Percentiles rank a stretch among this genome's conserved stretches.
These are phyloP conservation scores for Rhinogobio ventralis DNA, from an alignment of 2,797 vertebrate species.

Conservation along the genomic window DNA sequence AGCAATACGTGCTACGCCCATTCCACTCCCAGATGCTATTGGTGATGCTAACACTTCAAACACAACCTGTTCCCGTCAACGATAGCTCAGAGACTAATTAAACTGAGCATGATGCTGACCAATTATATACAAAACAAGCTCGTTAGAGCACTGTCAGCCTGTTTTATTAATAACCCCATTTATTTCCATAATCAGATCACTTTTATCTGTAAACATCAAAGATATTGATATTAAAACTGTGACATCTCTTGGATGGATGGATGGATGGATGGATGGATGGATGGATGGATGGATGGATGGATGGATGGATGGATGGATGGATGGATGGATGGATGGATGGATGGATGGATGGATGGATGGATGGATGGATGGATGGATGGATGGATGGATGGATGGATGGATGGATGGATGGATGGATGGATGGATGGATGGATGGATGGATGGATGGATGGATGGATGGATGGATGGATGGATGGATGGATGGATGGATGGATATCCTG, in stretches of 20 bases:
- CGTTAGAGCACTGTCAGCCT: constrained; percentile 1
- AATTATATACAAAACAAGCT: constrained; percentile 46
- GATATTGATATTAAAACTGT: constrained; percentile 5
- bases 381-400: no score
- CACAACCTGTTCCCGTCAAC: not conserved
- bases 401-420: no score
- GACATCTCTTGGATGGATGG: not conserved
- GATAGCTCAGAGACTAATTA: constrained; percentile 43
- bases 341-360: no score
- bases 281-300: no score
- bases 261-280: no score
- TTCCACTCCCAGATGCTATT: constrained; percentile 29
- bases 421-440: no score
- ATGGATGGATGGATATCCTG: not conserved
- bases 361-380: no score
- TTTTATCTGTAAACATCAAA: constrained; percentile 47
- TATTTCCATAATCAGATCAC: constrained; percentile 32
- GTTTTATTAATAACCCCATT: constrained; percentile 46
- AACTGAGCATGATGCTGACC: constrained; percentile 35
- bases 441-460: not conserved
- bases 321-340: no score
- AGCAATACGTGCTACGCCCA: not conserved
- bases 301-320: not conserved
- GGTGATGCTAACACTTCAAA: constrained; percentile 31
- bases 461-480: no score